These are phyloP conservation scores for Hyalella azteca DNA, from an alignment of 2,888 invertebrate genomes.

Conservation along the genomic window DNA sequence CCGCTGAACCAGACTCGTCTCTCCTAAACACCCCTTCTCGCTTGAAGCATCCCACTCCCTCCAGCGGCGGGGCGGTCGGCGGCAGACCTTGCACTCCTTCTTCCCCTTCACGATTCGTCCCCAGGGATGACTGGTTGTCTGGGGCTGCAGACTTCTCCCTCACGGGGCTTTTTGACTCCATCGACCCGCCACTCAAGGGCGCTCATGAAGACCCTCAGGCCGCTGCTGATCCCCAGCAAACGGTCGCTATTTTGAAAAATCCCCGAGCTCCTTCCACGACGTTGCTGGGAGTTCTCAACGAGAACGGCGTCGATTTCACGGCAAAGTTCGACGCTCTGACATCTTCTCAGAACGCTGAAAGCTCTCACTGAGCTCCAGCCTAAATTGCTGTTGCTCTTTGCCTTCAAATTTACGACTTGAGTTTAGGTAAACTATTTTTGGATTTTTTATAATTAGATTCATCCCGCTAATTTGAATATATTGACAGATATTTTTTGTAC, in stretches of 20 bases:
- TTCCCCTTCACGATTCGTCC: slow-evolving; percentile 10
- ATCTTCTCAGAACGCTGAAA: not conserved
- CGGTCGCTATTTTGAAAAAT: not conserved
- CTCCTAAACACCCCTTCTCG: slow-evolving; percentile 7
- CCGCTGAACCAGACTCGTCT: not conserved
- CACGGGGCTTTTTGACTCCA: slow-evolving; percentile 21
- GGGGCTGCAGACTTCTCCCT: slow-evolving; percentile 21
- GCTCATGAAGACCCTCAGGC: not conserved
- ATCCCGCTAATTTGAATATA: too few species aligned
- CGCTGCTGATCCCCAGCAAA: not conserved
- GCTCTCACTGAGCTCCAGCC: not conserved
- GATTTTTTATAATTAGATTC: too few species aligned
- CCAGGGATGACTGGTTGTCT: slow-evolving; percentile 3
- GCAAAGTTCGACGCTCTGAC: slow-evolving; percentile 28
- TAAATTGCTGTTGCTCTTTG: not conserved
- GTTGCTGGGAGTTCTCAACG: not conserved
- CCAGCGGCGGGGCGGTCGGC: not conserved
- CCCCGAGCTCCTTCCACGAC: not conserved
- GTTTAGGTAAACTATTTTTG: too few species aligned
- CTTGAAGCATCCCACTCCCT: not conserved
- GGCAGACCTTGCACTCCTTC: slow-evolving; percentile 11
- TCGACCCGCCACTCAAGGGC: slow-evolving; percentile 5
- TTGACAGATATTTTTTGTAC: too few species aligned
- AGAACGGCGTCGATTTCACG: slow-evolving; percentile 32
- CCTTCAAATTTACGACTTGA: not conserved